A percentile compares a stretch with the other conserved stretches of the same genome.
Conservation (phyloP, 2,113 vertebrate species). For the Antechinus flavipes region DNA sequence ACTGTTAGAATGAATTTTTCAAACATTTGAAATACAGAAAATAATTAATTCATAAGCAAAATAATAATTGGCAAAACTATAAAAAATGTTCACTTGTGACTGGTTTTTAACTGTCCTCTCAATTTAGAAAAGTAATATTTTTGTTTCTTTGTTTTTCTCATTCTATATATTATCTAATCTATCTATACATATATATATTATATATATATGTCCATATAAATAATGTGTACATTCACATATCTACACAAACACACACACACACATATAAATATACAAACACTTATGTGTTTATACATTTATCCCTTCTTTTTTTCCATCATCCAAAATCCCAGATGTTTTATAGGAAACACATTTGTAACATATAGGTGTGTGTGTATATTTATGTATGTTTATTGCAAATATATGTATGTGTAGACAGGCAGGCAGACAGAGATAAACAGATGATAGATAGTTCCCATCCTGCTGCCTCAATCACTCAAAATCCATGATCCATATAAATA, state of each 20-base stretch:
- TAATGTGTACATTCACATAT: neutral
- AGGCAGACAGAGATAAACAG: too few species aligned
- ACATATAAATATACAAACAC: too few species aligned
- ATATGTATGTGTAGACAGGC: too few species aligned
- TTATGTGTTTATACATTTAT: too few species aligned
- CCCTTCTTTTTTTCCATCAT: too few species aligned
- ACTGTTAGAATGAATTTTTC: neutral
- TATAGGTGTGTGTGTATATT: too few species aligned
- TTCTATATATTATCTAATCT: neutral
- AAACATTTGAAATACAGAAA: neutral
- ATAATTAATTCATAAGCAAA: neutral
- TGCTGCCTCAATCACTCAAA: neutral
- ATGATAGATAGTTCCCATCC: neutral
- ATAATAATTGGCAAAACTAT: neutral
- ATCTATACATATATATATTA: too few species aligned
- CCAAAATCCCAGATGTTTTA: too few species aligned
- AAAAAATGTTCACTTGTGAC: neutral
- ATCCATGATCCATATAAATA: neutral
- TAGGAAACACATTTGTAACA: too few species aligned
- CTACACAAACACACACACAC: neutral
- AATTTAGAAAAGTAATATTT: neutral
- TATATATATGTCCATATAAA: neutral
- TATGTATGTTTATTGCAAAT: too few species aligned
- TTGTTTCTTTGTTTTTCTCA: neutral
- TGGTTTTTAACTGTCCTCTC: neutral